A percentile compares a stretch with the other conserved stretches of the same genome.
phyloP scores from a whole-genome alignment of 2,888 invertebrate genomes.

The Cancer borealis region DNA sequence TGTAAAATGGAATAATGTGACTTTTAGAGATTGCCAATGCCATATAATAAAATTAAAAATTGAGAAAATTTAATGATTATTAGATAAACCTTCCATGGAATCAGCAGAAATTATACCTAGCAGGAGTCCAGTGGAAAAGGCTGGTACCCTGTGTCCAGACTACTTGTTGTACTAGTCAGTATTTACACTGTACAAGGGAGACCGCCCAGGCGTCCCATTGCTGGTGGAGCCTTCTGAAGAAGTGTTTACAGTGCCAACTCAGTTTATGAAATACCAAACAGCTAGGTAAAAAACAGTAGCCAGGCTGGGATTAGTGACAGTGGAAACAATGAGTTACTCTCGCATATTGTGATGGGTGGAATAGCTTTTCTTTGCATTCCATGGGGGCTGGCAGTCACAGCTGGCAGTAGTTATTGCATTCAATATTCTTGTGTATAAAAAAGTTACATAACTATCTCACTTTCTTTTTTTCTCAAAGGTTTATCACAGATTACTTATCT shows the following conservation, averaged over 20 bases:
- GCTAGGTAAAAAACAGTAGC: slow-evolving; percentile 46
- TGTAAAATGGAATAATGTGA: slow-evolving; percentile 56
- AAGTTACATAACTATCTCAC: slow-evolving; percentile 53
- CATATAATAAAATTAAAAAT: slow-evolving; percentile 53
- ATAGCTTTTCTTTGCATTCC: slow-evolving; percentile 56
- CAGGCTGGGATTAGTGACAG: slow-evolving; percentile 47
- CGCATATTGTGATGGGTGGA: slow-evolving; percentile 39
- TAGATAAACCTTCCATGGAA: slow-evolving; percentile 69
- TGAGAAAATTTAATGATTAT: slow-evolving; percentile 50
- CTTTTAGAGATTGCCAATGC: slow-evolving; percentile 54
- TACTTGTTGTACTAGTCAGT: slow-evolving; percentile 74
- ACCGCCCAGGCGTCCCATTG: slow-evolving; percentile 68
- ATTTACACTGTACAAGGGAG: slow-evolving; percentile 74
- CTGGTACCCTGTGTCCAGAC: slow-evolving; percentile 76
- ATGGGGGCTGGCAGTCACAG: slow-evolving; percentile 69
- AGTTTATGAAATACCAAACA: slow-evolving; percentile 55
- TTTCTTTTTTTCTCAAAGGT: slow-evolving; percentile 60
- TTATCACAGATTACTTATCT: slow-evolving; percentile 69
- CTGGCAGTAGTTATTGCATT: slow-evolving; percentile 75
- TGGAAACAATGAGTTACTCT: slow-evolving; percentile 35
- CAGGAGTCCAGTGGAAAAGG: slow-evolving; percentile 74
- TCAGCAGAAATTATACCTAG: slow-evolving; percentile 74
- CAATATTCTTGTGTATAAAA: slow-evolving; percentile 59
- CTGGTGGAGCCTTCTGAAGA: slow-evolving; percentile 55
- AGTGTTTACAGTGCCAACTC: slow-evolving; percentile 55